Conservation (phyloP, 2,113 vertebrate genomes). For the Eidolon helvum region DNA sequence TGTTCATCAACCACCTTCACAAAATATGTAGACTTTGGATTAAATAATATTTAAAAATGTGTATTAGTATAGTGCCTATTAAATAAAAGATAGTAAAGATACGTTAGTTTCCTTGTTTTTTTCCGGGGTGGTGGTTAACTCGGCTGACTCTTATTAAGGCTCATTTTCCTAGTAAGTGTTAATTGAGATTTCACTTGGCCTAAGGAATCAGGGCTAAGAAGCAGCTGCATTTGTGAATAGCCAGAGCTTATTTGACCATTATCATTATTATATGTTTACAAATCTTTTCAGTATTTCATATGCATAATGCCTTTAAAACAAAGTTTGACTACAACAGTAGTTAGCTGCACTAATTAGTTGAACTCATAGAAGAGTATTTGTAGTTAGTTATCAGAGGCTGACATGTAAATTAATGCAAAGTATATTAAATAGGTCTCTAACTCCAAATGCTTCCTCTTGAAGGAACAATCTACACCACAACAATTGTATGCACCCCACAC, state of each 20-base stretch:
- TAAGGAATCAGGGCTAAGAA: background rate
- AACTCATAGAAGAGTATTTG: conserved; percentile 7
- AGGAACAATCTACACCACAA: background rate
- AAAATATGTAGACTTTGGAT: background rate
- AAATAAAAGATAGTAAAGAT: background rate
- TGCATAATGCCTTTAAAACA: background rate
- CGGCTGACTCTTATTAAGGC: background rate
- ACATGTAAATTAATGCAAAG: conserved; percentile 41
- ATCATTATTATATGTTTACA: background rate
- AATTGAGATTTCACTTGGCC: background rate
- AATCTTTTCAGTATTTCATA: background rate
- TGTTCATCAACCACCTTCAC: background rate
- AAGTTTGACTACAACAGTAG: background rate
- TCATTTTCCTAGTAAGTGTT: background rate
- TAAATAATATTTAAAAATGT: background rate
- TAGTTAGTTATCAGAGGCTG: background rate
- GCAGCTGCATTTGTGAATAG: background rate
- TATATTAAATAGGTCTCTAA: background rate
- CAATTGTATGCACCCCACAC: background rate
- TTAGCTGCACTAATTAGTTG: background rate
- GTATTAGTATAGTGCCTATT: background rate
- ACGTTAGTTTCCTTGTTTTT: background rate
- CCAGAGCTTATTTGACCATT: background rate
- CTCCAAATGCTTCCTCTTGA: background rate
- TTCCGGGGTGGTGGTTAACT: background rate